Evolutionary conservation across 2,113 vertebrate species (phyloP), one percentile per base, ranked within the genome.

Genomic region (Microcebus griseorufus): DNA sequence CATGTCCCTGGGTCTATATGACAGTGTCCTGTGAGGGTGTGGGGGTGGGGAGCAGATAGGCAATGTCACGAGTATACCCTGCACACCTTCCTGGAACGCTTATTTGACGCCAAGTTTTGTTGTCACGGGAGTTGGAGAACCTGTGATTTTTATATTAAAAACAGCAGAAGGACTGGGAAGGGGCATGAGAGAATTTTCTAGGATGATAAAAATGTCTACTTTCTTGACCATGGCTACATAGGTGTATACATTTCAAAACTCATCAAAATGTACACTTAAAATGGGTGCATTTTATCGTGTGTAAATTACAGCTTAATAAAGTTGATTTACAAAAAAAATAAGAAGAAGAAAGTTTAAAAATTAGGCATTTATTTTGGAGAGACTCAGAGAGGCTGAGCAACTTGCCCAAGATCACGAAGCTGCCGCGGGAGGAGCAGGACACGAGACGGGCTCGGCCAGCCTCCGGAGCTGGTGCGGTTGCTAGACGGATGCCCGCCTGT

Each of bases 131-230:
- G 7, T 45, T 48, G 18, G 37, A 76, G 29, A 86, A 62, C 51
- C 55, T 34, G 51, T 39, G 79, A 23, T 79, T 83, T 83, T 89
- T 92, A 55, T 51, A 80, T 67, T 86, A 86, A 95, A 92, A 93
- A 29, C 65, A 93, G 42, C 32, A 80, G 93, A 65, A 93, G 23
- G 53, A 14, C 51, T 62, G 37, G 60, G 51, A 88, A 80, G 37
- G 42, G 58, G 42, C 94, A 89, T 34, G n/a, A 34, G 51, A 90
- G 62, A 42, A 83, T 13, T 73, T 93, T 88, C 78, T n/a, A 79
- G 70, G 42, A 51, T 81, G 67, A 73, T 48, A 75, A 88, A 96
- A 88, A 84, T 53, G 37, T 53, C 93, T 55, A 32, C 70, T 93
- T 94, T 60, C 87, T 83, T 87, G 29, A 75, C 88, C 17, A 2